Evolutionary conservation across 2,797 vertebrate species (phyloP), one percentile per base, ranked within the genome.

Genomic region (Rhinichthys osculus): DNA sequence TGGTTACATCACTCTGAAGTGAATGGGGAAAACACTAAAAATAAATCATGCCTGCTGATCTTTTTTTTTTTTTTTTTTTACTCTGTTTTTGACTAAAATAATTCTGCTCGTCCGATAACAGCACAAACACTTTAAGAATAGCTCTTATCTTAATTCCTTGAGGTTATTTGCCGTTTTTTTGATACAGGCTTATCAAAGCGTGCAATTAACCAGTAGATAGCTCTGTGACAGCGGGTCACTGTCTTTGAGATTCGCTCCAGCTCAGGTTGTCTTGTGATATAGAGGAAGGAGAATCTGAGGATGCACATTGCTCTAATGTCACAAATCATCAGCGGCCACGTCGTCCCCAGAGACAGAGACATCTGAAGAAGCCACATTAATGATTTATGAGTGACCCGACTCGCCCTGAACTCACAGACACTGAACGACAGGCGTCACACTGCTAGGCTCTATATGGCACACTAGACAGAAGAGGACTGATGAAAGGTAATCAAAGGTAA

Each of bases 341-440:
- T 54, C 21, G 13, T 71, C 69, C 38, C 77, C 57, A 54, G 80
- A 87, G 85, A 81, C 79, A 7, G 82, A 27, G 47, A 62, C 76
- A 73, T 62, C 30, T 81, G 78, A 47, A 59, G 23, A 35, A 74
- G 79, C 30, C 59, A 38, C 82, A 83, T 88, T 38, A 84, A 82
- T 86, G 82, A 86, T 86, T 79, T 77, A 86, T 84, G 82, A 78
- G 74, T 85, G 87, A 84, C 88, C 83, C 23, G 7, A 59, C 79
- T 85, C 42, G 40, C 50, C 57, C 40, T 78, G 59, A 72, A 82
- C 73, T 44, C 33, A 35, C 71, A 78, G 66, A 83, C 78, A 76
- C 50, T 70, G 44, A 82, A 7, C 82, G 86, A 69, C 87, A 79
- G 83, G 67, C n/a, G 11, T 78, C 64, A 81, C 72, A 62, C 35